phyloP scores from a whole-genome alignment of 1,140 invertebrate species.

The Ips typographus region DNA sequence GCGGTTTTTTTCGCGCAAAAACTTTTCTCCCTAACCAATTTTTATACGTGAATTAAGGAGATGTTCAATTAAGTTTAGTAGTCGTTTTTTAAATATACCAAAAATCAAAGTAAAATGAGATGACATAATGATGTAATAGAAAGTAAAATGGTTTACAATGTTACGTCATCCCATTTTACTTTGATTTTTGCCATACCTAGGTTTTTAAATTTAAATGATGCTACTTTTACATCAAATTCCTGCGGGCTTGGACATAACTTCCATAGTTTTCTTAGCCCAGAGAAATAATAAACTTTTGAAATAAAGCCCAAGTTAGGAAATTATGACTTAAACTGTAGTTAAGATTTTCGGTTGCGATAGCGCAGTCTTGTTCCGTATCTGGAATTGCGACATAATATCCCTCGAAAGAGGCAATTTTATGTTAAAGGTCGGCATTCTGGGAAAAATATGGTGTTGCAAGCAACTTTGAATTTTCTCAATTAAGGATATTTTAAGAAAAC shows the following conservation, averaged over 20 bases:
- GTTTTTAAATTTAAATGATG: not conserved
- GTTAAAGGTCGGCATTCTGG: too few species aligned
- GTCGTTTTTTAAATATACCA: not conserved
- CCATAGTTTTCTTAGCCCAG: conserved; percentile 11
- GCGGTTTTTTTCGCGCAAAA: not conserved
- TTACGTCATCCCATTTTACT: too few species aligned
- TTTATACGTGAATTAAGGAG: not conserved
- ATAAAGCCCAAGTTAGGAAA: conserved; percentile 7
- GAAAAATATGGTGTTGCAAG: too few species aligned
- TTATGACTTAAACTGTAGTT: conserved; percentile 18
- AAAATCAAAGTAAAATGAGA: not conserved
- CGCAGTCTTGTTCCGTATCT: conserved; percentile 6
- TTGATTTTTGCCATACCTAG: too few species aligned
- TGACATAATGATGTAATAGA: too few species aligned
- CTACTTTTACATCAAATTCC: not conserved
- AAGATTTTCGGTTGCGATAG: conserved; percentile 10
- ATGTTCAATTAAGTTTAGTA: not conserved
- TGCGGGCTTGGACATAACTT: conserved; percentile 6
- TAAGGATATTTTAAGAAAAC: too few species aligned
- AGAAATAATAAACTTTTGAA: conserved; percentile 9
- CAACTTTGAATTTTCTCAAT: too few species aligned
- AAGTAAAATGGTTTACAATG: too few species aligned
- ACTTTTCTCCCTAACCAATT: not conserved
- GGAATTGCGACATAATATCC: conserved; percentile 6
- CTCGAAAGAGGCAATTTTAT: not conserved